Evolutionary conservation across 2,797 vertebrate species (phyloP), one percentile per base, ranked within the genome.

Genomic region (Coendou prehensilis): DNA sequence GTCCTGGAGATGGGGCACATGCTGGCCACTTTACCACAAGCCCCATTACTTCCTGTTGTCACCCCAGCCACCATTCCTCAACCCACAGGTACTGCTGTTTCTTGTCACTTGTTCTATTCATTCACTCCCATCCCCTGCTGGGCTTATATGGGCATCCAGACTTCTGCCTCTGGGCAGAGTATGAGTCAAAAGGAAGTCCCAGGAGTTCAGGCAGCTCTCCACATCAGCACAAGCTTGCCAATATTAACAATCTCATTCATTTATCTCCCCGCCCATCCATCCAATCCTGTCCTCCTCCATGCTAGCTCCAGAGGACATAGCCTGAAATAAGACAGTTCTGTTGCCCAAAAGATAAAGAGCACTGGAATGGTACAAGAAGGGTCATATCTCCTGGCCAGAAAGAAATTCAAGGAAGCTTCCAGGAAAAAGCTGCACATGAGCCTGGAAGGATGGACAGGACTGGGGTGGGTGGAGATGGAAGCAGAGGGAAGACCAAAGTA

Each of bases 381-480:
- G 50, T 0, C 15, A 37, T 87, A 94, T 93, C 52, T 96, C 95
- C 37, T 76, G 75, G 18, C 6, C 64, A 89, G 22, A 94, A 22
- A 69, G 30, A 88, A 73, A 45, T 69, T 30, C 26, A 23, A 52
- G 81, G n/a, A 82, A 61, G 26, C 69, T 93, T 84, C 9, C 37
- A 75, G 33, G 78, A 87, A 87, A 52, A 85, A 45, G 59, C 30
- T 82, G 22, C 37, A 78, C 78, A 61, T 79, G 81, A 90, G 47
- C 23, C 37, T 69, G 56, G 54, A 91, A 96, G 33, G 56, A 75
- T 75, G 57, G 47, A 28, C 23, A 80, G 41, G 20, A 63, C 93
- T 89, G 47, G 52, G 37, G 33, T 63, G 47, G 37, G 54, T 52
- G 33, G 15, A 83, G 17, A 69, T 33, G 14, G 64, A 37, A 93